Base-by-base conservation (phyloP, 2,888 invertebrate genomes). In the Drosophila borborema region DNA sequence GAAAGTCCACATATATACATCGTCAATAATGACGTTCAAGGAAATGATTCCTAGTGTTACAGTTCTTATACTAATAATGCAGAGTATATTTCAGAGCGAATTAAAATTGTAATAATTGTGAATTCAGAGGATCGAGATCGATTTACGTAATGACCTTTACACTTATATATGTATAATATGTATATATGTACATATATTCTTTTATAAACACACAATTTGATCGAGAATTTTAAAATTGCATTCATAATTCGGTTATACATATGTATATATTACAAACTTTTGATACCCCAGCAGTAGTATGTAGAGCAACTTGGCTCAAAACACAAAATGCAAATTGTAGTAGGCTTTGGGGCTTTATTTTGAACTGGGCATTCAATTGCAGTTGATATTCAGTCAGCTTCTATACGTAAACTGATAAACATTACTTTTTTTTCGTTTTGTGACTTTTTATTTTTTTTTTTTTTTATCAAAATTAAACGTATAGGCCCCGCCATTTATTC, bases 401-500 rank as follows among this genome's bases (percentile, higher is more conserved):
- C 14, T 18, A 40, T 34, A 40, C 51, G 34, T n/a, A 40, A 28
- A 31, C 36, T 38, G 9, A 43, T 31, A 59, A 23, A 71, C 53
- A 54, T 31, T 16, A 18, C 1, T 41, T 60, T 51, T 20, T 41
- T 51, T 23, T 43, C n/a, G n/a, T 69, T 58, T 40, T 46, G 2
- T 31, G 28, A 28, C 5, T 28, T 28, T 12, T 31, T 31, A n/a
- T 23, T 16, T 16, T 7, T 64, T 14, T n/a, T n/a, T n/a, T 28
- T 49, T 14, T 3, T n/a, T 7, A 12, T 18, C 31, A 46, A 68
- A 68, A 68, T 68, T 58, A 7, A 10, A 7, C n/a, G 49, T 49
- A 12, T 28, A 65, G 16, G 20, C 48, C 20, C 20, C 64, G 9
- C 8, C 23, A 14, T 31, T 48, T 36, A 55, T 41, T 55, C 7